phyloP scores from a whole-genome alignment of 2,888 invertebrate genomes.

The Pristionchus arcanus region DNA sequence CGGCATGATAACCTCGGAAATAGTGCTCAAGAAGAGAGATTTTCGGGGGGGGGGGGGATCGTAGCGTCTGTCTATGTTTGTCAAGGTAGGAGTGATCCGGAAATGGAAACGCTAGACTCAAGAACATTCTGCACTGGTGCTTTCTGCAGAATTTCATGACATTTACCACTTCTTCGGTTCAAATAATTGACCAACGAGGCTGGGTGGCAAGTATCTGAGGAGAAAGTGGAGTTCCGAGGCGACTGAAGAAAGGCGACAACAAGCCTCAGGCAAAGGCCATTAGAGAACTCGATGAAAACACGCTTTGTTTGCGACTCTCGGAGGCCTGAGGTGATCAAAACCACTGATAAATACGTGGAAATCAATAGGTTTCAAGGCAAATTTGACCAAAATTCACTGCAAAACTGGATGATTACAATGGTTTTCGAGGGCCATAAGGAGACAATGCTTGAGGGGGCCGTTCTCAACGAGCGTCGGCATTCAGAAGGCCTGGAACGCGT shows the following conservation, averaged over 20 bases:
- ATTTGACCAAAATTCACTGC: not conserved
- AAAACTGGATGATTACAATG: not conserved
- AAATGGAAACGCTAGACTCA: no score
- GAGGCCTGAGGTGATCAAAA: not conserved
- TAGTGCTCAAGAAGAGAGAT: no score
- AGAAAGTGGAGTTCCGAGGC: not conserved
- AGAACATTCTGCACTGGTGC: no score
- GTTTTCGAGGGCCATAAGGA: not conserved
- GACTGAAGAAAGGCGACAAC: not conserved
- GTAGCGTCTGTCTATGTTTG: no score
- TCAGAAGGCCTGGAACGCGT: not conserved
- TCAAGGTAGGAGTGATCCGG: no score
- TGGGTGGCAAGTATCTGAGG: not conserved
- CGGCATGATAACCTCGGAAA: no score
- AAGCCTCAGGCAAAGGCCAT: not conserved
- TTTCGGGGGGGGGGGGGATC: no score
- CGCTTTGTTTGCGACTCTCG: not conserved
- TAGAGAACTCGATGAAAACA: not conserved
- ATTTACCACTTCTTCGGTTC: not conserved
- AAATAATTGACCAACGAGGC: not conserved
- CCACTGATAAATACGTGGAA: not conserved
- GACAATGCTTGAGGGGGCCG: not conserved
- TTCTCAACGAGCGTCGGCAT: not conserved
- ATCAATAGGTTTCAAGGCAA: not conserved
- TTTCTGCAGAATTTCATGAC: no score